A percentile compares a stretch with the other conserved stretches of the same genome.
Evolutionary conservation across 1,140 invertebrate species (phyloP).

Genomic region (Penaeus japonicus): DNA sequence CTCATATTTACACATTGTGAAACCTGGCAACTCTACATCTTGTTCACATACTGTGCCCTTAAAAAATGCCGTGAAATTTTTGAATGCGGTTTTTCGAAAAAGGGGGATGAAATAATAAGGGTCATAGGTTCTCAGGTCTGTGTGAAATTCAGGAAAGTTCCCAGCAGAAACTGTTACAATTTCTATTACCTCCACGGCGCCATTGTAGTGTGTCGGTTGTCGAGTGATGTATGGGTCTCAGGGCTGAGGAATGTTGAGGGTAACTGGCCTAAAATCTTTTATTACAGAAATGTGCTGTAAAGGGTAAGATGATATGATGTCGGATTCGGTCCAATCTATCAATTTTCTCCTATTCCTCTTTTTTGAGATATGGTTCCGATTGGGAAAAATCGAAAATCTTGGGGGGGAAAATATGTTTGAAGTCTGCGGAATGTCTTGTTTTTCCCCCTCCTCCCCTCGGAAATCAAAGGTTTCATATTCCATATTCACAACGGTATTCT

Average conservation of each 20-base stretch:
- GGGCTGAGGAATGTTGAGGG: not conserved
- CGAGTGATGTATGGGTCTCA: not conserved
- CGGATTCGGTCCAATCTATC: not conserved
- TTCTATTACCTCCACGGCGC: not conserved
- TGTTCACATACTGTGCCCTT: too few relatives aligned
- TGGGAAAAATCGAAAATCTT: not conserved
- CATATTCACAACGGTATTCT: too few relatives aligned
- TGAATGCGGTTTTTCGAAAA: not conserved
- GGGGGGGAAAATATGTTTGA: too few relatives aligned
- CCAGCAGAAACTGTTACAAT: constrained; percentile 2
- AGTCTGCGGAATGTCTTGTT: too few relatives aligned
- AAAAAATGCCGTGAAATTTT: not conserved
- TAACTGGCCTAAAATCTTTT: not conserved
- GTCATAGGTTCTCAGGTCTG: too few relatives aligned
- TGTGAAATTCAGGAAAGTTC: not conserved
- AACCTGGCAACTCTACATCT: not conserved
- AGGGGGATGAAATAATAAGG: not conserved
- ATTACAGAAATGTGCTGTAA: not conserved
- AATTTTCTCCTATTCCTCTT: not conserved
- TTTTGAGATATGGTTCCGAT: not conserved
- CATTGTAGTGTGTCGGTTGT: constrained; percentile 9
- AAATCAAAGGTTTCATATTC: too few relatives aligned
- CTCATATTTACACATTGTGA: too few relatives aligned
- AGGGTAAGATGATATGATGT: constrained; percentile 23
- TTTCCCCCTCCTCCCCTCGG: too few relatives aligned